Base-by-base conservation (phyloP, 2,113 vertebrate genomes). In the Psettodes erumei region DNA sequence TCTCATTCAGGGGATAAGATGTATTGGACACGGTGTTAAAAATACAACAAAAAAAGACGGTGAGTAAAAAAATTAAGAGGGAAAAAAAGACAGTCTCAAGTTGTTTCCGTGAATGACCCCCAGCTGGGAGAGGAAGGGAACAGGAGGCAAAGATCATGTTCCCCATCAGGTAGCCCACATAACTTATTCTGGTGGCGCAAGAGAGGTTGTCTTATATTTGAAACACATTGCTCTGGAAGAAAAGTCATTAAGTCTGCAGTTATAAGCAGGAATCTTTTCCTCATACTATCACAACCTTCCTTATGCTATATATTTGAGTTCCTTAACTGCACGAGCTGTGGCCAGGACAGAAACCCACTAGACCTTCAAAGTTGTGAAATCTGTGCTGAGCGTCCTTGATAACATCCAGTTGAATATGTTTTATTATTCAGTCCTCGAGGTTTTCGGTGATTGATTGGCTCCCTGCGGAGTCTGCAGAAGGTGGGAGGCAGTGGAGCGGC, bases 31-130 rank as follows among this genome's bases (percentile, higher is more conserved):
- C 42, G 53, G 89, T 82, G 84, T 85, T 75, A 88, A 85, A 90
- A 86, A 78, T 66, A 60, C 75, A 81, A 87, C 71, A 83, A 79
- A 77, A n/a, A 85, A 83, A 76, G 62, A 55, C 28, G 25, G 77
- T 50, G n/a, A 61, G 70, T 87, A 84, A 84, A 84, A 80, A 73
- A n/a, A n/a, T n/a, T n/a, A n/a, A n/a, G 37, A 38, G 63, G 35
- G 3, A 67, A 81, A 61, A 72, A 83, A 75, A 85, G 73, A 74
- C 69, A 30, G 76, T 82, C 77, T 90, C 72, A 84, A 91, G 87
- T 87, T 84, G 81, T 81, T 89, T 74, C 43, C 4, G 76, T 88
- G 81, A 91, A 90, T 86, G 75, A 91, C 82, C 84, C 72, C 82
- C 83, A 71, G 70, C 81, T 80, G 90, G 76, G 81, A 84, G 47